These are phyloP conservation scores for Drosophila pseudoobscura DNA, from an alignment of 1,140 invertebrate species.

Conservation along the genomic window DNA sequence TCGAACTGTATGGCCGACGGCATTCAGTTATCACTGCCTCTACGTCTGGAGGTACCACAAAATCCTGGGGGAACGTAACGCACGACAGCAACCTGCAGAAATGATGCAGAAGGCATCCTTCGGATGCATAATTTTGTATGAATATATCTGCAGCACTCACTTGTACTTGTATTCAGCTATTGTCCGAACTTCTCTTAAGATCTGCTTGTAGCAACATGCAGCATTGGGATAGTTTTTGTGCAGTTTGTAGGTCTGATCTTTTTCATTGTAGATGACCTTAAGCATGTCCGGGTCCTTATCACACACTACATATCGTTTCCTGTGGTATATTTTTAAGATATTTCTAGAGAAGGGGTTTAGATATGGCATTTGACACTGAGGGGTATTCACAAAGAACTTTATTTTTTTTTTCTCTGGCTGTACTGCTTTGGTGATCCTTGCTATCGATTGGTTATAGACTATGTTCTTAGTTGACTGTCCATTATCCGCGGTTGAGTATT, in stretches of 20 bases:
- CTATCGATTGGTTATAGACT: too few species aligned
- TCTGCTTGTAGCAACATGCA: constrained; percentile 85
- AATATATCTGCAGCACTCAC: constrained; percentile 59
- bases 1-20: constrained; percentile 2
- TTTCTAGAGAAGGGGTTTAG: constrained; percentile 87
- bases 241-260: constrained; percentile 44
- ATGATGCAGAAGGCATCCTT: neutral
- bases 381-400: constrained; percentile 59
- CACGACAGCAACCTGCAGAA: constrained; percentile 51
- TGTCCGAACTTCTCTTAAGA: constrained; percentile 76
- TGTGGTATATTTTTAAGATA: constrained; percentile 85
- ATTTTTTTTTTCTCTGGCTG: constrained; percentile 8
- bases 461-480: too few species aligned
- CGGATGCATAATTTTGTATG: neutral
- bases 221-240: constrained; percentile 54
- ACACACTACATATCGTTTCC: constrained; percentile 85
- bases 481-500: too few species aligned
- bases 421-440: neutral
- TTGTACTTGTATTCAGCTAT: constrained; percentile 83
- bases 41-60: constrained; percentile 49
- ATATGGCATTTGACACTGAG: constrained; percentile 87
- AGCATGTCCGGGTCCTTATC: constrained; percentile 84
- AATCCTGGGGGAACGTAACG: constrained; percentile 50
- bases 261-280: constrained; percentile 67
- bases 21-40: constrained; percentile 63